Evolutionary conservation across 2,113 vertebrate genomes (phyloP).

Genomic region (Zosterops japonicus): DNA sequence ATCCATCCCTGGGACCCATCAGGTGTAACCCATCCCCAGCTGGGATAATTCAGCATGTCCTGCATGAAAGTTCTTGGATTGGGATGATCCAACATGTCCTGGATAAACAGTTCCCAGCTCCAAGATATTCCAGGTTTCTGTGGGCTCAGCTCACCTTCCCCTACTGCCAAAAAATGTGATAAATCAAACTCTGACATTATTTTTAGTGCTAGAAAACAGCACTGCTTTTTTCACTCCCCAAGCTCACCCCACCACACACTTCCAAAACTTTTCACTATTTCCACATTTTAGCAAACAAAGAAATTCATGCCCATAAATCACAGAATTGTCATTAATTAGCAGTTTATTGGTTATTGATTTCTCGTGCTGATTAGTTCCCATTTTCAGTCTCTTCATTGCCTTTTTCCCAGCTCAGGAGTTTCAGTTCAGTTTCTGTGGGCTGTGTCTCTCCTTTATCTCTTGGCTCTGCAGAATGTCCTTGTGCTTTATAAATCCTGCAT

Average conservation of each 20-base stretch:
- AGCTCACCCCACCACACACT: background rate
- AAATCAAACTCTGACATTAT: background rate
- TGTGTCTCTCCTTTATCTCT: background rate
- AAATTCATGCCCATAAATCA: rapidly evolving
- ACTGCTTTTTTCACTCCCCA: background rate
- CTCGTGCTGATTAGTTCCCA: rapidly evolving
- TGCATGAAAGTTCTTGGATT: background rate
- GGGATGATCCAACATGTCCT: background rate
- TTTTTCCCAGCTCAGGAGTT: background rate
- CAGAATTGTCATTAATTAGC: background rate
- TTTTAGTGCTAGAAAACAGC: background rate
- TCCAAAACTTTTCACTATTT: background rate
- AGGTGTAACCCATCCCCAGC: no score
- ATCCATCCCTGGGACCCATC: no score
- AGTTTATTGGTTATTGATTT: background rate
- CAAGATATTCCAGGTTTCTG: background rate
- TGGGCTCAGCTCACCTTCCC: background rate
- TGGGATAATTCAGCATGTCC: background rate
- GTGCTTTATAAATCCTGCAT: background rate
- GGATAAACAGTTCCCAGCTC: background rate
- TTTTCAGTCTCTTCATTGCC: background rate
- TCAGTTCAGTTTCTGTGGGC: rapidly evolving
- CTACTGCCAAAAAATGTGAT: background rate
- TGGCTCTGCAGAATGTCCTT: background rate
- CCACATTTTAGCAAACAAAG: background rate